phyloP scores from a whole-genome alignment of 2,113 vertebrate species.

The Ovibos moschatus region DNA sequence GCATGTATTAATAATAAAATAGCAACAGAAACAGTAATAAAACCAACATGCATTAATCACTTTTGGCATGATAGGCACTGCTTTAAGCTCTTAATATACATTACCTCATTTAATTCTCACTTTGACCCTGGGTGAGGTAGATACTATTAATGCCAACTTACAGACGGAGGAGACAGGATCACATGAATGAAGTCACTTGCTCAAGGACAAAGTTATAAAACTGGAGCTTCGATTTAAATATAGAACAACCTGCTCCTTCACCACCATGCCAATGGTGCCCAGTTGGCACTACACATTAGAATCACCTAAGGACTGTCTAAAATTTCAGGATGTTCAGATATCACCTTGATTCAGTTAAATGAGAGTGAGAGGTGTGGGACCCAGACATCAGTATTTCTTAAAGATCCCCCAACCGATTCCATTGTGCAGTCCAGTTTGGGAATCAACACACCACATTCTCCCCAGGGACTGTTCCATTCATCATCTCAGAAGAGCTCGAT shows the following conservation, averaged over 20 bases:
- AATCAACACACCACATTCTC: accelerated
- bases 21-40: not conserved
- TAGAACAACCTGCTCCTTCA: not conserved
- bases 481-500: not conserved
- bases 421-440: no score
- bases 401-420: not conserved
- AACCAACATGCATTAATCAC: not conserved
- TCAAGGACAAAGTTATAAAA: not conserved
- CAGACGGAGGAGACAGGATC: not conserved
- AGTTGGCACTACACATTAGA: accelerated
- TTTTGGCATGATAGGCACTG: not conserved
- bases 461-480: not conserved
- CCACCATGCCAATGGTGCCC: not conserved
- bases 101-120: not conserved
- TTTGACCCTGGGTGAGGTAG: not conserved
- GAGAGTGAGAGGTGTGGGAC: not conserved
- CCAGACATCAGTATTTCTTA: not conserved
- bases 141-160: not conserved
- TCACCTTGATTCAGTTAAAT: not conserved
- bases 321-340: not conserved
- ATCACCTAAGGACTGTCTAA: not conserved
- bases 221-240: not conserved
- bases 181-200: not conserved
- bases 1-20: not conserved
- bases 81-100: not conserved